Evolutionary conservation across 2,113 vertebrate species (phyloP).

Genomic region (Diglossa brunneiventris): DNA sequence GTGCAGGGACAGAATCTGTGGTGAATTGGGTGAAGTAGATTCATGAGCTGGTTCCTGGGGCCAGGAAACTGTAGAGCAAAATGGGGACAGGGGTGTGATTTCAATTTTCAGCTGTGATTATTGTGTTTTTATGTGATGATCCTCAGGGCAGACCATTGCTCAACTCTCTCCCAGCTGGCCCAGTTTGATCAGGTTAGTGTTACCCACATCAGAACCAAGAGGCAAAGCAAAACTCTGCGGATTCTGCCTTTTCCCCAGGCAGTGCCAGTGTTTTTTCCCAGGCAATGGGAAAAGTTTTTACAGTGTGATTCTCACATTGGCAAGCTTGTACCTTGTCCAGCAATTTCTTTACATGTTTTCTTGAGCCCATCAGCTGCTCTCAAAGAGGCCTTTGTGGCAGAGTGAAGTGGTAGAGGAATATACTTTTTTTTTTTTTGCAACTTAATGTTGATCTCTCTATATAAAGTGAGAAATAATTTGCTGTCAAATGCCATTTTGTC

Average conservation of each 20-base stretch:
- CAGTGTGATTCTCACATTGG: not conserved
- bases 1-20: not conserved
- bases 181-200: not conserved
- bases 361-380: not conserved
- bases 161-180: not conserved
- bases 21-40: not conserved
- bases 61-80: not conserved
- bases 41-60: not conserved
- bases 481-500: not conserved
- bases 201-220: not conserved
- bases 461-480: not conserved
- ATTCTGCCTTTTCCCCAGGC: not conserved
- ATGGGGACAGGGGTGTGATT: not conserved
- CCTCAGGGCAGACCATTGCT: not conserved
- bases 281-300: not conserved
- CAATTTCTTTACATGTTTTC: not conserved
- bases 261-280: not conserved
- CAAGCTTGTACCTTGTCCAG: not conserved
- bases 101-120: not conserved
- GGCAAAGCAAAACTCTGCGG: not conserved
- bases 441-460: not conserved
- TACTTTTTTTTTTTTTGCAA: not conserved
- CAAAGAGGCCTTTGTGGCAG: not conserved
- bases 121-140: not conserved
- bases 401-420: not conserved